Evolutionary conservation across 2,797 vertebrate species (phyloP).

Genomic region (Gorsachius magnificus): DNA sequence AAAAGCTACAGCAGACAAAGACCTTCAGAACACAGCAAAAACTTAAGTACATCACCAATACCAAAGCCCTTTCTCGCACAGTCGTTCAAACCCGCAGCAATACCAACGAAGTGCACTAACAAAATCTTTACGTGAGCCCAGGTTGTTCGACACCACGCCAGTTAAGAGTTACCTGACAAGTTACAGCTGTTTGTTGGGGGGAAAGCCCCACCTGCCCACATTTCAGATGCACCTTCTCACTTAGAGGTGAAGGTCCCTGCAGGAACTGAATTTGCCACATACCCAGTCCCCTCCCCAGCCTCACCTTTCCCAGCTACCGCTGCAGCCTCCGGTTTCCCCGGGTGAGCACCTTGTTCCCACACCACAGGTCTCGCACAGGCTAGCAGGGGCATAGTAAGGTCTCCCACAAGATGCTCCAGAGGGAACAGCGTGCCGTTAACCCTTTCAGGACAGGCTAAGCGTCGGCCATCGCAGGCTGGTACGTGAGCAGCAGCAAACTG

Average conservation of each 20-base stretch:
- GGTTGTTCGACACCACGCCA: accelerated
- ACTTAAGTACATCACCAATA: background rate
- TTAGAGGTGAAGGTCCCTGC: background rate
- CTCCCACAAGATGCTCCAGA: background rate
- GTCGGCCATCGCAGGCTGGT: background rate
- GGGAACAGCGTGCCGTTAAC: background rate
- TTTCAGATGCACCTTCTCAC: background rate
- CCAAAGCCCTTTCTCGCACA: background rate
- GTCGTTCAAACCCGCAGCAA: background rate
- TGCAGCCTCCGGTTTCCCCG: background rate
- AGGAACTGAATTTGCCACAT: background rate
- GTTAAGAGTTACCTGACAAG: background rate
- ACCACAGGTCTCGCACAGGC: background rate
- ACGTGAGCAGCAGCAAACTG: background rate
- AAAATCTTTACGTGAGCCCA: background rate
- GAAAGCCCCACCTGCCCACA: background rate
- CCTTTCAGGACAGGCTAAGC: background rate
- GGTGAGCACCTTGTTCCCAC: background rate
- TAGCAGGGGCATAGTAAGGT: background rate
- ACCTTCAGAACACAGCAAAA: background rate
- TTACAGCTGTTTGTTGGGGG: background rate
- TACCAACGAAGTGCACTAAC: background rate
- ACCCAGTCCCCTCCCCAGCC: background rate
- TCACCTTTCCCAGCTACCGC: background rate
- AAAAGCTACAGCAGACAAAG: background rate